Conservation (phyloP, 2,888 invertebrate species). For the Luperina nickerlii region DNA sequence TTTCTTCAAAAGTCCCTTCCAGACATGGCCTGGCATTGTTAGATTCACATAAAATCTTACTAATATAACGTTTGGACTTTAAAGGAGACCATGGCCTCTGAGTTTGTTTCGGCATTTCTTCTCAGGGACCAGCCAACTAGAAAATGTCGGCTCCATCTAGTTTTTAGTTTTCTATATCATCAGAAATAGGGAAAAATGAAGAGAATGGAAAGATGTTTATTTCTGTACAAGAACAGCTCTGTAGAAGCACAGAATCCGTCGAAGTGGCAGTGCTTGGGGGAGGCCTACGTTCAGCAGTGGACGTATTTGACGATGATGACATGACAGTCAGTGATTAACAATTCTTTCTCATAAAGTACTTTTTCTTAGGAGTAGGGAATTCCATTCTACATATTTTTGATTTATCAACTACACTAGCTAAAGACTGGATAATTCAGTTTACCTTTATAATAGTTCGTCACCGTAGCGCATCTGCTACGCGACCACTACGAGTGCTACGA, state of each 20-base stretch:
- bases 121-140: background rate
- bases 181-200: background rate
- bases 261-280: background rate
- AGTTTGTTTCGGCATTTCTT: background rate
- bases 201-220: background rate
- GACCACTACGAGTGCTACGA: conserved; percentile 45
- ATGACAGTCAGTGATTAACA: background rate
- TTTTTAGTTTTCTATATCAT: background rate
- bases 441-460: conserved; percentile 23
- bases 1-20: background rate
- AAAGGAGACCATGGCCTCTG: background rate
- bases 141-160: background rate
- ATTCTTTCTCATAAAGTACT: background rate
- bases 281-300: too few species aligned
- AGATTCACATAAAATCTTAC: background rate
- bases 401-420: background rate
- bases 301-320: background rate
- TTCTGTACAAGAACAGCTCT: background rate
- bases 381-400: background rate
- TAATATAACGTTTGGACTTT: background rate
- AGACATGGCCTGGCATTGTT: background rate
- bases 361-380: background rate
- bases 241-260: too few species aligned
- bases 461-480: conserved; percentile 68
- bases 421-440: conserved; percentile 15